Percentiles rank a stretch among this genome's conserved stretches.
phyloP scores from a whole-genome alignment of 2,888 invertebrate genomes.

The Spodoptera littoralis region DNA sequence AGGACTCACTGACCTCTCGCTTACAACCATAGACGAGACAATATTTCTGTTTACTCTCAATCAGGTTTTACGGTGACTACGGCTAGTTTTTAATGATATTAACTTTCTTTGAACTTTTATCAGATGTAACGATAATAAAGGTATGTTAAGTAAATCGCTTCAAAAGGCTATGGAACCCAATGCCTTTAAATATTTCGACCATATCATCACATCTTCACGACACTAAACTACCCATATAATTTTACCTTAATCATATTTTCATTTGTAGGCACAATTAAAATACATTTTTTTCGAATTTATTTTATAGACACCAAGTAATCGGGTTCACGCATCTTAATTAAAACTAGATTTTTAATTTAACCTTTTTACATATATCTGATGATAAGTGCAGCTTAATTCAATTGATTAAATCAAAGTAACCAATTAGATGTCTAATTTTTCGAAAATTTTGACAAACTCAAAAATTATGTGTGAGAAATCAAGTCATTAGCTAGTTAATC shows the following conservation, averaged over 20 bases:
- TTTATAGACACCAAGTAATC: no score
- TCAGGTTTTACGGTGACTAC: slow-evolving; percentile 14
- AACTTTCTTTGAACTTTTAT: slow-evolving; percentile 41
- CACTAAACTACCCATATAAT: slow-evolving; percentile 34
- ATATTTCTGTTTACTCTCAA: not conserved
- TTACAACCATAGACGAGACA: no score
- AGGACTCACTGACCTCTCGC: no score
- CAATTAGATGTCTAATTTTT: no score
- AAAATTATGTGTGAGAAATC: no score
- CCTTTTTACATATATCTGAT: no score
- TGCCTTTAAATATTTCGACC: slow-evolving; percentile 33
- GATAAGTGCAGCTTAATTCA: no score
- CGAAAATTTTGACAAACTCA: no score
- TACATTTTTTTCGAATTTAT: slow-evolving; percentile 7
- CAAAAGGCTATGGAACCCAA: slow-evolving; percentile 26
- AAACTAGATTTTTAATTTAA: no score
- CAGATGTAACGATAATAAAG: slow-evolving; percentile 48
- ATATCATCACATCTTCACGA: slow-evolving; percentile 39
- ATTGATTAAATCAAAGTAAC: no score
- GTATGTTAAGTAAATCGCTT: slow-evolving; percentile 44
- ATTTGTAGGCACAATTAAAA: slow-evolving; percentile 15
- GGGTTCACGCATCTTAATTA: no score
- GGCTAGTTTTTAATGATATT: slow-evolving; percentile 38
- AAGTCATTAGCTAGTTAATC: no score
- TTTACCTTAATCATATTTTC: slow-evolving; percentile 35